Conservation (phyloP, 2,113 vertebrate species). For the Spea multiplicata region DNA sequence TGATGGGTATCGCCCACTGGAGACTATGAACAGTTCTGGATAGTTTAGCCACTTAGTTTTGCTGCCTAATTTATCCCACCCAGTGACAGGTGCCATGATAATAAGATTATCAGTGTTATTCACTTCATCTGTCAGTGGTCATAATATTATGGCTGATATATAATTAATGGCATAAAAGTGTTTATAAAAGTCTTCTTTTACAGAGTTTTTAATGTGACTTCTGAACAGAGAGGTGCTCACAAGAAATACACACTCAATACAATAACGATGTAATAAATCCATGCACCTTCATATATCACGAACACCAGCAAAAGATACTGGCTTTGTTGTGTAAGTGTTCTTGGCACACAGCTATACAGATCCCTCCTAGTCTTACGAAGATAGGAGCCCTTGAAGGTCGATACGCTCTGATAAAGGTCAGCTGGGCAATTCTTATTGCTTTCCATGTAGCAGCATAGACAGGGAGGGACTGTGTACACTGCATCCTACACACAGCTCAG, state of each 20-base stretch:
- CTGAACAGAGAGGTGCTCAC: too few relatives aligned
- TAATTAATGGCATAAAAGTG: too few relatives aligned
- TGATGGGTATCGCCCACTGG: too few relatives aligned
- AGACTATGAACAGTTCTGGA: too few relatives aligned
- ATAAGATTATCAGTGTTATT: too few relatives aligned
- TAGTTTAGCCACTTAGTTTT: too few relatives aligned
- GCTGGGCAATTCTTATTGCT: background rate
- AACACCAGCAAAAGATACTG: background rate
- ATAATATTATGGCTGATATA: too few relatives aligned
- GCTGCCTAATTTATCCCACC: too few relatives aligned
- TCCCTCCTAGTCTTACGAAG: slow-evolving; percentile 41
- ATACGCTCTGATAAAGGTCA: slow-evolving; percentile 14
- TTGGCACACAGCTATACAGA: background rate
- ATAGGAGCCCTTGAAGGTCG: slow-evolving; percentile 19
- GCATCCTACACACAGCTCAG: slow-evolving; percentile 4
- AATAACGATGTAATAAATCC: background rate
- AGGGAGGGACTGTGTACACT: slow-evolving; percentile 18
- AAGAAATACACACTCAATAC: background rate
- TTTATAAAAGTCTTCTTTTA: too few relatives aligned
- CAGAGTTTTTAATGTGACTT: too few relatives aligned
- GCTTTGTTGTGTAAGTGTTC: slow-evolving; percentile 67
- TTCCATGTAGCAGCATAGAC: background rate
- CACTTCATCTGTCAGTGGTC: too few relatives aligned
- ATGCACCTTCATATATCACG: background rate
- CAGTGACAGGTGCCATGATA: too few relatives aligned